A percentile compares a stretch with the other conserved stretches of the same genome.
Evolutionary conservation across 2,113 vertebrate genomes (phyloP).

Genomic region (Plotosus lineatus): DNA sequence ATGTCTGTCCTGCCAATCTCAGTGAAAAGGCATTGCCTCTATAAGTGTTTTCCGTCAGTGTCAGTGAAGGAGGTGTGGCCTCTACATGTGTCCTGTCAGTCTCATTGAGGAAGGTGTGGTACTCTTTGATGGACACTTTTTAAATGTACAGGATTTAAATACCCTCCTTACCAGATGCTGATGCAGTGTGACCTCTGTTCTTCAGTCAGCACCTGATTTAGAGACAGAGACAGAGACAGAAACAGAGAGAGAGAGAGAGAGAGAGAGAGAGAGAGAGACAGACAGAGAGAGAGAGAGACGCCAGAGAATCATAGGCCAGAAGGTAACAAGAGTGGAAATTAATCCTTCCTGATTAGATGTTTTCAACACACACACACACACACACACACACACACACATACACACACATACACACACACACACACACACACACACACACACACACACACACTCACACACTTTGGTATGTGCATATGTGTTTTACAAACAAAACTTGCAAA

Average conservation of each 20-base stretch:
- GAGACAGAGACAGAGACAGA: neutral
- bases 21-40: neutral
- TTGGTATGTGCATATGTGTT: neutral
- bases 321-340: slow-evolving; percentile 23
- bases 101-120: no score
- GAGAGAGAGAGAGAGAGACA: neutral
- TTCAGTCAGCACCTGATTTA: slow-evolving; percentile 20
- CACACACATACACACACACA: neutral
- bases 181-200: slow-evolving; percentile 35
- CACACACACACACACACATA: neutral
- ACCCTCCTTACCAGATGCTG: slow-evolving; percentile 12
- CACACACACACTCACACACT: neutral
- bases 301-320: neutral
- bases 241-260: neutral
- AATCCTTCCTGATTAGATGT: slow-evolving; percentile 1
- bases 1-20: neutral
- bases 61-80: neutral
- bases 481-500: no score
- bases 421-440: neutral
- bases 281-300: slow-evolving; percentile 5
- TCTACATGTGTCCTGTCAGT: neutral
- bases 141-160: slow-evolving; percentile 1
- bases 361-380: neutral
- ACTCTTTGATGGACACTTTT: slow-evolving; percentile 11
- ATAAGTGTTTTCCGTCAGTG: neutral